Conservation (phyloP, 2,888 invertebrate genomes). For the Pheosia gnoma region DNA sequence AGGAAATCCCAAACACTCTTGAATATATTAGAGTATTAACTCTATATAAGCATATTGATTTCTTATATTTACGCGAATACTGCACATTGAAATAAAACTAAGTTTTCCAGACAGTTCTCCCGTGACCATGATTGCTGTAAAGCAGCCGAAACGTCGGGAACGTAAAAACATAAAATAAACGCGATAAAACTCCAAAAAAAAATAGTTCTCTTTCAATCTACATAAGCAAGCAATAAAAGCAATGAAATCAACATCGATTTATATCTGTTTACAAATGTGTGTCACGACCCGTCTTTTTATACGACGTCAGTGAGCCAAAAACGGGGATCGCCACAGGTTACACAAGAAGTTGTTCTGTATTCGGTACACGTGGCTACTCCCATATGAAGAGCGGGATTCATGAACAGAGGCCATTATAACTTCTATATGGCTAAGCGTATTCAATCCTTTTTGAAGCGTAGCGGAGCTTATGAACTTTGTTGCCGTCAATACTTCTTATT, state of each 20-base stretch:
- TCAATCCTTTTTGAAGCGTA: constrained; percentile 24
- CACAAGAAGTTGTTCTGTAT: constrained; percentile 29
- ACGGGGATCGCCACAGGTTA: constrained; percentile 17
- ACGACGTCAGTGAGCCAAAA: constrained; percentile 28
- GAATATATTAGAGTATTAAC: too few relatives aligned
- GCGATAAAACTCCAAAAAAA: too few relatives aligned
- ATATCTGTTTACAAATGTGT: constrained; percentile 13
- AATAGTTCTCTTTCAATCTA: too few relatives aligned
- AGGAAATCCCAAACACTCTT: too few relatives aligned
- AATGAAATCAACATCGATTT: background rate
- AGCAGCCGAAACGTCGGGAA: too few relatives aligned
- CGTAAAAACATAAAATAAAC: too few relatives aligned
- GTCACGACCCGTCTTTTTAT: constrained; percentile 24
- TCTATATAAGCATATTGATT: too few relatives aligned
- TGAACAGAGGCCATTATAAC: constrained; percentile 44
- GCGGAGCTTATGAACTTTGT: constrained; percentile 36
- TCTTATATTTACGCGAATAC: too few relatives aligned
- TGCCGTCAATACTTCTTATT: constrained; percentile 21
- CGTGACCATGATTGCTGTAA: too few relatives aligned
- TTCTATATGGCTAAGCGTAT: constrained; percentile 39
- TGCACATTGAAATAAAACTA: too few relatives aligned
- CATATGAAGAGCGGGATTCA: constrained; percentile 40
- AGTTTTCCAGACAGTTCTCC: too few relatives aligned
- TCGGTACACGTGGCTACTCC: constrained; percentile 31
- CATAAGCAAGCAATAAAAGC: background rate